These are phyloP conservation scores for Bicyclus anynana DNA, from an alignment of 1,140 invertebrate species.

Conservation along the genomic window DNA sequence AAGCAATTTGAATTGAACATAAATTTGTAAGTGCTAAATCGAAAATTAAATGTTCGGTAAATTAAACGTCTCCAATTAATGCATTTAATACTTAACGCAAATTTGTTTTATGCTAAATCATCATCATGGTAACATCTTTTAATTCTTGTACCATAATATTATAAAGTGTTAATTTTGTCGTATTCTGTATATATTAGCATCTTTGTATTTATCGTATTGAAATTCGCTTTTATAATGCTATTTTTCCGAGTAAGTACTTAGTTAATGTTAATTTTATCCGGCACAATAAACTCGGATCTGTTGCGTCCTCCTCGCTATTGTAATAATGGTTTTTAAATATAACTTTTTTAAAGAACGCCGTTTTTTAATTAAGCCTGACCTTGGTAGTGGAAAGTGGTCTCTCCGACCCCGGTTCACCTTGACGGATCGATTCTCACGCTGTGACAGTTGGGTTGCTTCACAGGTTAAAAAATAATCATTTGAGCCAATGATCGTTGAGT, in stretches of 20 bases:
- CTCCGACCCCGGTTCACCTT: conserved; percentile 59
- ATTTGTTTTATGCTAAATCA: no score
- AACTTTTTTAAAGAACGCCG: conserved; percentile 54
- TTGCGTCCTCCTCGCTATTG: conserved; percentile 30
- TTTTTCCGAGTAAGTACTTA: conserved; percentile 11
- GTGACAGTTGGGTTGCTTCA: conserved; percentile 38
- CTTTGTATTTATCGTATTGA: background rate
- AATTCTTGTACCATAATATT: no score
- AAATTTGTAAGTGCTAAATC: no score
- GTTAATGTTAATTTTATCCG: background rate
- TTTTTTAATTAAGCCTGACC: conserved; percentile 50
- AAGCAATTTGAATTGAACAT: no score
- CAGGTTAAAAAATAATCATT: conserved; percentile 20
- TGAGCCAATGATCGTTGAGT: background rate
- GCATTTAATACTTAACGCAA: no score
- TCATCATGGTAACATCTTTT: no score
- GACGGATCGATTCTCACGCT: conserved; percentile 57
- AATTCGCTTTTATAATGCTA: conserved; percentile 9
- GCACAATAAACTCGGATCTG: conserved; percentile 21
- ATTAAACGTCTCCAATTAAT: no score
- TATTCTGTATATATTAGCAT: no score
- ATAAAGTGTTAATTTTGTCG: no score
- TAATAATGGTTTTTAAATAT: conserved; percentile 50
- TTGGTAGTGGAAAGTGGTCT: conserved; percentile 60
- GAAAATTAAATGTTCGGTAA: no score